Evolutionary conservation across 2,888 invertebrate species (phyloP).

Genomic region (Drosophila barbarae): DNA sequence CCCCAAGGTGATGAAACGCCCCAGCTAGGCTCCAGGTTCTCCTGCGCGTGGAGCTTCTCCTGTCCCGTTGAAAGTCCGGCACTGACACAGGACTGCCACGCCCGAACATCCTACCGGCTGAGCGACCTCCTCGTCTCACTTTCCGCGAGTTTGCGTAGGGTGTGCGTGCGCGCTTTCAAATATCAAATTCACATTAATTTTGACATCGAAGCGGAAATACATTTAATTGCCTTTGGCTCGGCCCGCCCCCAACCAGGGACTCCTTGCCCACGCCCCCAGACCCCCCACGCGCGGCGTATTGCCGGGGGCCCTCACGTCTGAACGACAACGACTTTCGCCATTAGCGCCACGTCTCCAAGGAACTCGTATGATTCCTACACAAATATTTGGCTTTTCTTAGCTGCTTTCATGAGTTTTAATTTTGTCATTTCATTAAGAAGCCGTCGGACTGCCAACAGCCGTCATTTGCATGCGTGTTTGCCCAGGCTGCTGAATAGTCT

Average conservation of each 20-base stretch:
- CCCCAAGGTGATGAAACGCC: slow-evolving; percentile 56
- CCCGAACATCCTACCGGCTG: slow-evolving; percentile 29
- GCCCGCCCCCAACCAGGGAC: slow-evolving; percentile 10
- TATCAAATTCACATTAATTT: slow-evolving; percentile 74
- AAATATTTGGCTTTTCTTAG: slow-evolving; percentile 60
- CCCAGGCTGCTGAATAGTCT: slow-evolving; percentile 2
- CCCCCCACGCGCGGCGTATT: neutral
- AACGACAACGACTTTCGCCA: slow-evolving; percentile 50
- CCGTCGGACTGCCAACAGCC: slow-evolving; percentile 17
- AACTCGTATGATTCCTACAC: slow-evolving; percentile 39
- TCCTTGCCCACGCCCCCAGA: slow-evolving; percentile 12
- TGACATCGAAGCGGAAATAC: slow-evolving; percentile 73
- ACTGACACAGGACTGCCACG: slow-evolving; percentile 56
- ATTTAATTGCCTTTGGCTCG: slow-evolving; percentile 70
- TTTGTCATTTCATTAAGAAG: slow-evolving; percentile 65
- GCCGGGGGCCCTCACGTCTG: slow-evolving; percentile 33
- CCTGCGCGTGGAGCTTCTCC: too few relatives aligned
- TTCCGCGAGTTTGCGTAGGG: slow-evolving; percentile 27
- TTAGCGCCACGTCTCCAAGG: slow-evolving; percentile 51
- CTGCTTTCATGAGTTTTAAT: slow-evolving; percentile 62
- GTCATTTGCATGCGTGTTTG: slow-evolving; percentile 9
- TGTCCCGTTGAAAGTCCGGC: slow-evolving; percentile 46
- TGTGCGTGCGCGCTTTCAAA: slow-evolving; percentile 61
- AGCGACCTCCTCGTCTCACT: slow-evolving; percentile 2
- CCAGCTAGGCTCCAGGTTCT: slow-evolving; percentile 2